Base-by-base conservation (phyloP, 2,113 vertebrate genomes). In the Melospiza georgiana region DNA sequence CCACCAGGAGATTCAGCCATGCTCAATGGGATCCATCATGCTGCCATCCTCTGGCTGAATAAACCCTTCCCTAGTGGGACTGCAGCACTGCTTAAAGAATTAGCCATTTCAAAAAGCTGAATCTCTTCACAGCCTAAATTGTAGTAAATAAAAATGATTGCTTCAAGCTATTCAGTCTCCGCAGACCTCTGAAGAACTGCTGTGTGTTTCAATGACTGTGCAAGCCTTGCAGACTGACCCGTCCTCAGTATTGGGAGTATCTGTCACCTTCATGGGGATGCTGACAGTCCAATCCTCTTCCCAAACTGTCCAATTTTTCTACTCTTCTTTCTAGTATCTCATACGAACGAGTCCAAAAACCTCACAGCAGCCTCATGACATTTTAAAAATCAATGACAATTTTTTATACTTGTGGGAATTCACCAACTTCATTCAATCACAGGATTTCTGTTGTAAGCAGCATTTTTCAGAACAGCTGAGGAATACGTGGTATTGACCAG, bases 351-450 rank as follows among this genome's bases (percentile, higher is more conserved):
- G 22, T 28, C 27, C 18, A 63, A 48, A 93, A 65, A 57, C 19
- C 49, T 77, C 2, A 1, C n/a, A 68, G 85, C 31, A 75, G 52
- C 25, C 20, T 35, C 31, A 11, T 35, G 73, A 39, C 76, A 68
- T 86, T 75, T 79, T 54, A 88, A 80, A 91, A 87, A 75, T 61
- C 79, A 59, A 43, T 63, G 43, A 74, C 33, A 35, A 71, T n/a
- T 85, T 87, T 90, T 96, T n/a, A 27, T 51, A 77, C 31, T 28
- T 67, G 28, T 68, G 65, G 83, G 68, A 84, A 86, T 80, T 86
- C 55, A 83, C 33, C 59, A 86, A 52, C 15, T 87, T 73, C 23
- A 57, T 71, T 92, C 89, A 31, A 86, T 22, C 52, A 67, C 9
- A 23, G 20, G n/a, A 78, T 81, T 93, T 91, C 79, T 83, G 21